Conservation (phyloP, 2,797 vertebrate genomes). For the Gephyroberyx darwinii region DNA sequence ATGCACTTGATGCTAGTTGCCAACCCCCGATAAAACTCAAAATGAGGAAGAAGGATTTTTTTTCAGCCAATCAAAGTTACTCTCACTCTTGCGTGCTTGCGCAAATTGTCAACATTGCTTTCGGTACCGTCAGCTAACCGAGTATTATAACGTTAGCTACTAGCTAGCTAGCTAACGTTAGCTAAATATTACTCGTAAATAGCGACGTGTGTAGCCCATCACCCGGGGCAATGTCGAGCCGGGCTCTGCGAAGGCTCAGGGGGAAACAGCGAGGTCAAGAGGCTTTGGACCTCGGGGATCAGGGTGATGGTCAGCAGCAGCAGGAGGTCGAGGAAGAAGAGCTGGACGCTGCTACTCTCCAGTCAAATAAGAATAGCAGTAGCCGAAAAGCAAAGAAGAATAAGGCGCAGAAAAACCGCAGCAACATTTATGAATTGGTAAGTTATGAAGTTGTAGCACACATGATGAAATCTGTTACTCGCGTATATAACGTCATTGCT, state of each 20-base stretch:
- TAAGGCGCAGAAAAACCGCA: conserved; percentile 81
- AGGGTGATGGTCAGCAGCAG: conserved; percentile 64
- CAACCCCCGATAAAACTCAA: not conserved
- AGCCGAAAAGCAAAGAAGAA: conserved; percentile 77
- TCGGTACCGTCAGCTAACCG: conserved; percentile 16
- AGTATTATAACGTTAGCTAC: not conserved
- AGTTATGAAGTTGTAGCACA: conserved; percentile 10
- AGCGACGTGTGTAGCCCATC: not conserved
- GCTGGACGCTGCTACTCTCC: conserved; percentile 49
- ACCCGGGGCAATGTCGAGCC: conserved; percentile 84
- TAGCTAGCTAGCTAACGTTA: not conserved
- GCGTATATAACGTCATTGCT: not conserved
- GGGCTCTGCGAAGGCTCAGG: conserved; percentile 88
- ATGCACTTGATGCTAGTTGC: not conserved
- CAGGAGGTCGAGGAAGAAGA: conserved; percentile 18
- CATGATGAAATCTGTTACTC: not conserved
- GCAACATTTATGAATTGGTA: conserved; percentile 92
- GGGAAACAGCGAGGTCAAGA: conserved; percentile 93
- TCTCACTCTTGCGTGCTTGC: not conserved
- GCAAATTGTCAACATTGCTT: not conserved
- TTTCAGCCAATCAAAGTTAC: conserved; percentile 14
- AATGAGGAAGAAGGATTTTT: conserved; percentile 3
- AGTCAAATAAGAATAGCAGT: conserved; percentile 50
- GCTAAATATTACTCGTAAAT: not conserved
- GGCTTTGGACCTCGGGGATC: conserved; percentile 77